phyloP scores from a whole-genome alignment of 64 coral and sea anemone species.

The Hydrozoanthus tunicans region DNA sequence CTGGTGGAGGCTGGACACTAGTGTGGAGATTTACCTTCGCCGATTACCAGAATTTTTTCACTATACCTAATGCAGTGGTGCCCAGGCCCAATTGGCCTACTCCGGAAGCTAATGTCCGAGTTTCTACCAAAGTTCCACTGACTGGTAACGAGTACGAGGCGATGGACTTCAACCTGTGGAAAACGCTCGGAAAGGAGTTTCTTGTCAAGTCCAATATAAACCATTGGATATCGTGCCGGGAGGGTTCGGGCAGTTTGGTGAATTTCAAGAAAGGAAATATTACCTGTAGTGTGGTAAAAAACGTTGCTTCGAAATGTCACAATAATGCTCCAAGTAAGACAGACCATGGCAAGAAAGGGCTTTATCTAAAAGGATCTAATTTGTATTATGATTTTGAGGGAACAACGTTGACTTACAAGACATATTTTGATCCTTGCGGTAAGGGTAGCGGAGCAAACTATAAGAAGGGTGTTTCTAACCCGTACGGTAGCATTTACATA shows the following conservation, averaged over 20 bases:
- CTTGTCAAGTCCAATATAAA: slow-evolving; percentile 59
- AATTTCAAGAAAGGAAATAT: slow-evolving; percentile 22
- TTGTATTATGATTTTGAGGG: slow-evolving; percentile 49
- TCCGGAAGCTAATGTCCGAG: slow-evolving; percentile 16
- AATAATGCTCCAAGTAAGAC: slow-evolving; percentile 11
- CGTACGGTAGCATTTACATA: slow-evolving; percentile 40
- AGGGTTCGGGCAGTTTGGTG: slow-evolving; percentile 45
- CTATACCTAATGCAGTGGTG: slow-evolving; percentile 27
- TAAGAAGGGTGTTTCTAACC: slow-evolving; percentile 2
- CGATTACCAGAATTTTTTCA: slow-evolving; percentile 36
- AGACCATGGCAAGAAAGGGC: neutral
- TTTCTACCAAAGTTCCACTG: slow-evolving; percentile 54
- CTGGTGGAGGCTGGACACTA: slow-evolving; percentile 58
- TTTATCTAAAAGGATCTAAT: neutral
- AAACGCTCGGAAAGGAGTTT: slow-evolving; percentile 43
- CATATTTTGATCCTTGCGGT: slow-evolving; percentile 24
- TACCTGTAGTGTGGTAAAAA: slow-evolving; percentile 47
- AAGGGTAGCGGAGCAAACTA: neutral
- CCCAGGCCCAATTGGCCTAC: slow-evolving; percentile 57
- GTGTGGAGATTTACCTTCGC: slow-evolving; percentile 65
- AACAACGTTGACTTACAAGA: neutral
- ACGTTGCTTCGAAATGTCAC: slow-evolving; percentile 54
- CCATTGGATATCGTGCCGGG: slow-evolving; percentile 41
- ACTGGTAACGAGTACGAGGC: slow-evolving; percentile 20
- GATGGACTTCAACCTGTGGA: slow-evolving; percentile 58